phyloP scores from a whole-genome alignment of 2,797 vertebrate species.

The Sebastes steindachneri region DNA sequence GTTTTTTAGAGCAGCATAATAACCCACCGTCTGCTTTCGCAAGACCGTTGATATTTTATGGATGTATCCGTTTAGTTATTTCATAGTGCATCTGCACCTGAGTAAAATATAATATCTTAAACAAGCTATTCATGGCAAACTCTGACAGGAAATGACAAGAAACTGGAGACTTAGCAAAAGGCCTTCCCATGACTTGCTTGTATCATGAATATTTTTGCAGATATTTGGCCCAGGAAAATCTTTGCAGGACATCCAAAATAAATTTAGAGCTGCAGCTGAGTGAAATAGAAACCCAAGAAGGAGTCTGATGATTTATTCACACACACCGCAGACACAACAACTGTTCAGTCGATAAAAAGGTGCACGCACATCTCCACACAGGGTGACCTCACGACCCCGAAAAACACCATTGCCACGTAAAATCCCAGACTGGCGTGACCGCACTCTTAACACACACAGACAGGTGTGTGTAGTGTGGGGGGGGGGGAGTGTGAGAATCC shows the following conservation, averaged over 20 bases:
- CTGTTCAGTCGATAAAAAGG: slow-evolving; percentile 49
- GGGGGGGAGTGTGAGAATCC: slow-evolving; percentile 63
- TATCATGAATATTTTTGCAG: slow-evolving; percentile 62
- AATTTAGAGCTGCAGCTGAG: slow-evolving; percentile 50
- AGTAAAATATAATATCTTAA: slow-evolving; percentile 34
- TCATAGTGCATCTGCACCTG: slow-evolving; percentile 24
- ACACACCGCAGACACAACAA: slow-evolving; percentile 63
- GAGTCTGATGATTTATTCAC: slow-evolving; percentile 51
- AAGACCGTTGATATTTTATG: slow-evolving; percentile 7
- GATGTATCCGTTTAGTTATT: slow-evolving; percentile 12
- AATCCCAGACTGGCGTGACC: slow-evolving; percentile 40
- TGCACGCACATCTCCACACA: slow-evolving; percentile 19
- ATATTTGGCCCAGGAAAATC: slow-evolving; percentile 54
- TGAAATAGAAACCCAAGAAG: slow-evolving; percentile 39
- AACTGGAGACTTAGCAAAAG: slow-evolving; percentile 43
- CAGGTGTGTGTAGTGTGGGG: slow-evolving; percentile 61
- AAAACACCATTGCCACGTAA: slow-evolving; percentile 5
- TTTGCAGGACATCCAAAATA: slow-evolving; percentile 62
- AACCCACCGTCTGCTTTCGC: slow-evolving; percentile 26
- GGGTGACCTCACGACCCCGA: slow-evolving; percentile 35
- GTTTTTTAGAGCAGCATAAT: slow-evolving; percentile 29
- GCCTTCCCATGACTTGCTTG: slow-evolving; percentile 54
- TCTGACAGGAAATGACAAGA: slow-evolving; percentile 61
- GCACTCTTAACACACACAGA: slow-evolving; percentile 53
- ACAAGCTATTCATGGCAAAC: slow-evolving; percentile 44